A percentile compares a stretch with the other conserved stretches of the same genome.
Conservation (phyloP, 2,888 invertebrate genomes). For the Merodon equestris region DNA sequence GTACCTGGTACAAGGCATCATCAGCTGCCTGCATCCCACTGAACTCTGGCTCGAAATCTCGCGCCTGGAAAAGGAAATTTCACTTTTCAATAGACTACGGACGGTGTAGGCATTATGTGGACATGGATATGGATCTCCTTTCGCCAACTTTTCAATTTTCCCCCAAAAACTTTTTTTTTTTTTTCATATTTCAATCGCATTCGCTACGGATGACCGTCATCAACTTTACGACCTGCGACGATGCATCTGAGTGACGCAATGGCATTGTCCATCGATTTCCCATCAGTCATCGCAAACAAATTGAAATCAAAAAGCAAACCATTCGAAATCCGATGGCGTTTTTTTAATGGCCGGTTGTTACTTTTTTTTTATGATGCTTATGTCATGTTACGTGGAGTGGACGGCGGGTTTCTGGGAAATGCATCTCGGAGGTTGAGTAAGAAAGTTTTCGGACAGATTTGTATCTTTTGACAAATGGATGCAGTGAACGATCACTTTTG, state of each 20-base stretch:
- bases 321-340: slow-evolving; percentile 35
- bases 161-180: slow-evolving; percentile 7
- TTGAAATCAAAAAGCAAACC: too few species aligned
- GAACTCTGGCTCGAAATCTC: slow-evolving; percentile 47
- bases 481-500: slow-evolving; percentile 22
- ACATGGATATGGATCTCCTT: slow-evolving; percentile 24
- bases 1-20: too few species aligned
- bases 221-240: slow-evolving; percentile 13
- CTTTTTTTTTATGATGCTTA: slow-evolving; percentile 13
- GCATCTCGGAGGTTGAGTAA: slow-evolving; percentile 21
- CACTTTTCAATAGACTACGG: slow-evolving; percentile 45
- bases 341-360: slow-evolving; percentile 33
- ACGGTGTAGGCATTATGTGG: slow-evolving; percentile 14
- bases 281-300: slow-evolving; percentile 25
- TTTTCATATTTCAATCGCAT: not conserved
- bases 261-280: slow-evolving; percentile 14
- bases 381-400: slow-evolving; percentile 25
- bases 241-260: slow-evolving; percentile 29
- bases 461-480: slow-evolving; percentile 13
- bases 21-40: slow-evolving; percentile 39
- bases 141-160: slow-evolving; percentile 35
- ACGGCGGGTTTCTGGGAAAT: slow-evolving; percentile 3
- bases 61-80: slow-evolving; percentile 50
- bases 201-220: not conserved
- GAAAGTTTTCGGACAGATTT: not conserved